These are phyloP conservation scores for Apotomis betuletana DNA, from an alignment of 2,888 invertebrate species.

Conservation along the genomic window DNA sequence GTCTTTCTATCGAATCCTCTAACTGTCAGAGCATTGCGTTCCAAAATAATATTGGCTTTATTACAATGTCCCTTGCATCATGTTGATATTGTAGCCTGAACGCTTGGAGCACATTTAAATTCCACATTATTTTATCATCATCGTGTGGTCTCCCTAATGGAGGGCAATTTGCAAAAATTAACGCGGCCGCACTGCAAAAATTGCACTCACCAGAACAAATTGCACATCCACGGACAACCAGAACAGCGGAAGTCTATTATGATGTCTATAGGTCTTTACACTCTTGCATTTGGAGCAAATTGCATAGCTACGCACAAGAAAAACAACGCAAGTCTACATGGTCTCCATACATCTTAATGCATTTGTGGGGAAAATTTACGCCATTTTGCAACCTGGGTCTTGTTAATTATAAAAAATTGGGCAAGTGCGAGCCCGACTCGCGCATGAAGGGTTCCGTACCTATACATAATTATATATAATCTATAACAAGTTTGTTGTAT, in stretches of 20 bases:
- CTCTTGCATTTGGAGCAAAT: not conserved
- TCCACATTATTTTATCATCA: not conserved
- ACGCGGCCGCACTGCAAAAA: slow-evolving; percentile 21
- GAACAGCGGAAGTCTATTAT: slow-evolving; percentile 5
- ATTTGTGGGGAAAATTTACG: too few species aligned
- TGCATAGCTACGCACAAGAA: not conserved
- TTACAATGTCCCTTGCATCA: too few species aligned
- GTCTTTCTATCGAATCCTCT: too few species aligned
- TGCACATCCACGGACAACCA: not conserved
- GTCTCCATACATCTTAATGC: not conserved
- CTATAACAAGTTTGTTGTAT: too few species aligned
- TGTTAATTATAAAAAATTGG: too few species aligned
- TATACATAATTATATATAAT: too few species aligned
- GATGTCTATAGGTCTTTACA: not conserved
- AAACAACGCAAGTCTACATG: not conserved
- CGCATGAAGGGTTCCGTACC: too few species aligned
- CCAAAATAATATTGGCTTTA: too few species aligned
- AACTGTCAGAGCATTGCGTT: too few species aligned
- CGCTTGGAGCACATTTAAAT: not conserved
- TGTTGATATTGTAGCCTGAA: too few species aligned
- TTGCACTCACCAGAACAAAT: slow-evolving; percentile 19
- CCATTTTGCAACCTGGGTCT: slow-evolving; percentile 9
- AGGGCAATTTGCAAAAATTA: slow-evolving; percentile 31
- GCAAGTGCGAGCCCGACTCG: too few species aligned
- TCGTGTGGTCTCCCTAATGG: slow-evolving; percentile 10